phyloP scores from a whole-genome alignment of 2,888 invertebrate genomes.

The Bombylius discolor region DNA sequence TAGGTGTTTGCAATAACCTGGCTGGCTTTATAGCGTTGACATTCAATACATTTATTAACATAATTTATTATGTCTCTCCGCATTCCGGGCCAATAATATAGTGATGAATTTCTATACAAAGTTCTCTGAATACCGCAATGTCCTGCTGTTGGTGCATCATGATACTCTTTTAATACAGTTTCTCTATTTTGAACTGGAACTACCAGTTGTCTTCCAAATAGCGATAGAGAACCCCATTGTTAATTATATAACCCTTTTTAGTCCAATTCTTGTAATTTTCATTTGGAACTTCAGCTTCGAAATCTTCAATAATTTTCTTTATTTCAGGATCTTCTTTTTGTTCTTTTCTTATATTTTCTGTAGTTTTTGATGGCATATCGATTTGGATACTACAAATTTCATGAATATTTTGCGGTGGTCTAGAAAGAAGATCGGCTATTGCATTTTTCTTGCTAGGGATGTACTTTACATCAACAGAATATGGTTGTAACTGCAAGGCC shows the following conservation, averaged over 20 bases:
- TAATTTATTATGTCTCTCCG: conserved; percentile 17
- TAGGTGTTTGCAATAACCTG: conserved; percentile 24
- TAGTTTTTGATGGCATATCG: no score
- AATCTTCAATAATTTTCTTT: background rate
- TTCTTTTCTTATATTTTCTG: no score
- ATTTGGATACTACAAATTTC: no score
- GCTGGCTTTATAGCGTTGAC: conserved; percentile 22
- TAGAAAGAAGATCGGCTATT: no score
- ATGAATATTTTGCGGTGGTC: no score
- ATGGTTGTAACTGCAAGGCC: no score
- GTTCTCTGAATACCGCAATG: no score
- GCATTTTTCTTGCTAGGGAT: no score
- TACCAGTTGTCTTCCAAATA: conserved; percentile 6
- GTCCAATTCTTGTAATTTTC: background rate
- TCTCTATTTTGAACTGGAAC: conserved; percentile 11
- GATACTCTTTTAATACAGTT: conserved; percentile 6
- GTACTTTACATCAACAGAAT: no score
- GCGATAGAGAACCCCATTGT: conserved; percentile 9
- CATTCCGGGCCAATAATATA: conserved; percentile 22
- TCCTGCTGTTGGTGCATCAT: conserved; percentile 16
- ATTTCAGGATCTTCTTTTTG: background rate
- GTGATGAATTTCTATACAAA: background rate
- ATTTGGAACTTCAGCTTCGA: background rate
- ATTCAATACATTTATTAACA: conserved; percentile 20
- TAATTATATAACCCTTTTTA: background rate